These are phyloP conservation scores for Chrysocyon brachyurus DNA, from an alignment of 2,797 vertebrate genomes.

Conservation along the genomic window DNA sequence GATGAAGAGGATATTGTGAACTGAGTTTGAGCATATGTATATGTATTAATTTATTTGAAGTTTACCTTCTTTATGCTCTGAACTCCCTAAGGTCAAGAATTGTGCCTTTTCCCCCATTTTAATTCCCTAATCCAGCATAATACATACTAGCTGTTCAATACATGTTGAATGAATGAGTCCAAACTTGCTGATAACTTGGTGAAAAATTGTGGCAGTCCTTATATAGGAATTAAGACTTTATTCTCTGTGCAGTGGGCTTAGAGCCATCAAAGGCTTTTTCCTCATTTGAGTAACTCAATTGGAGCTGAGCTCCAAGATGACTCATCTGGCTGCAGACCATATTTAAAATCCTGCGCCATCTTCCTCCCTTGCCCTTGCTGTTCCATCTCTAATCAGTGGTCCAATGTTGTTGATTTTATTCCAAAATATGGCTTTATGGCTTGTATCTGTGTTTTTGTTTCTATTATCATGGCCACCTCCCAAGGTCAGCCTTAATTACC, in stretches of 20 bases:
- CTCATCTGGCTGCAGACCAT: background rate
- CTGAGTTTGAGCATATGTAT: background rate
- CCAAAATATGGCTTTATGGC: background rate
- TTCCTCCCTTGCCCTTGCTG: background rate
- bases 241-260: background rate
- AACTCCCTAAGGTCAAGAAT: background rate
- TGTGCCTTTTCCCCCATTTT: background rate
- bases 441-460: constrained; percentile 30
- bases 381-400: background rate
- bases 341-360: background rate
- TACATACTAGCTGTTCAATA: background rate
- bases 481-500: constrained; percentile 53
- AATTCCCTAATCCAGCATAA: background rate
- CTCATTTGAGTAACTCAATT: background rate
- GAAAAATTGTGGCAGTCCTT: background rate
- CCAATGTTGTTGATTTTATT: constrained; percentile 51
- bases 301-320: constrained; percentile 1
- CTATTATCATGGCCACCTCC: background rate
- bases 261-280: background rate
- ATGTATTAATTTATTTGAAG: background rate
- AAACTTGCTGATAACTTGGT: background rate
- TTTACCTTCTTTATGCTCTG: background rate
- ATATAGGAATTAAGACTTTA: background rate
- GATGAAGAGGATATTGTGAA: background rate
- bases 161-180: background rate